These are phyloP conservation scores for Arnoldichthys spilopterus DNA, from an alignment of 2,797 vertebrate species.

Conservation along the genomic window DNA sequence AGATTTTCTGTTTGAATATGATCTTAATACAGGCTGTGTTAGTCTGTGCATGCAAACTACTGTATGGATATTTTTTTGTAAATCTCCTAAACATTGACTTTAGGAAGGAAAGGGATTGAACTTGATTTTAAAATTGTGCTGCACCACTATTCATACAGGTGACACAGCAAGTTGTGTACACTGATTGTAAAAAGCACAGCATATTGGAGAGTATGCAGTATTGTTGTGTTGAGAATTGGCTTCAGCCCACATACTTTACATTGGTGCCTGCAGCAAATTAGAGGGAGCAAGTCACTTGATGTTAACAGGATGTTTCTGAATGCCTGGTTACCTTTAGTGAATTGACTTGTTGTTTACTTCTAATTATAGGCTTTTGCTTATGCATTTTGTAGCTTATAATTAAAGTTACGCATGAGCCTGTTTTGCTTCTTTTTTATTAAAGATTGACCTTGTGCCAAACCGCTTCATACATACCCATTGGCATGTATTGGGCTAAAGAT, in stretches of 20 bases:
- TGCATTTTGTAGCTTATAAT: neutral
- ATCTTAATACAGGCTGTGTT: no score
- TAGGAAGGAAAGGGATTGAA: neutral
- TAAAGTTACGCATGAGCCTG: neutral
- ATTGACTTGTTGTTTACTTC: neutral
- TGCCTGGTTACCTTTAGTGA: neutral
- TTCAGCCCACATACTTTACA: neutral
- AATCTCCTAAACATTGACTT: neutral
- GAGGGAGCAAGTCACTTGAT: slow-evolving; percentile 1
- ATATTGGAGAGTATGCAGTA: neutral
- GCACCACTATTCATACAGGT: no score
- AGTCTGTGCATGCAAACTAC: no score
- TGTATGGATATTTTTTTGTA: no score
- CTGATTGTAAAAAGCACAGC: neutral
- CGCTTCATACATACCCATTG: no score
- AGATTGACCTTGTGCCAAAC: no score
- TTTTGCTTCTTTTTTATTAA: neutral
- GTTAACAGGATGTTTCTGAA: slow-evolving; percentile 2
- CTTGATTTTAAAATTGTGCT: neutral
- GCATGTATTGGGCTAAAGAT: neutral
- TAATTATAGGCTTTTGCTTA: neutral
- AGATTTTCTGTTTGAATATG: no score
- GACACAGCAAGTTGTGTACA: no score
- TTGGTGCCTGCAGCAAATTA: slow-evolving; percentile 9
- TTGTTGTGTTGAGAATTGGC: slow-evolving; percentile 5